Evolutionary conservation across 2,888 invertebrate genomes (phyloP).

Genomic region (Pyrrhosoma nymphula): DNA sequence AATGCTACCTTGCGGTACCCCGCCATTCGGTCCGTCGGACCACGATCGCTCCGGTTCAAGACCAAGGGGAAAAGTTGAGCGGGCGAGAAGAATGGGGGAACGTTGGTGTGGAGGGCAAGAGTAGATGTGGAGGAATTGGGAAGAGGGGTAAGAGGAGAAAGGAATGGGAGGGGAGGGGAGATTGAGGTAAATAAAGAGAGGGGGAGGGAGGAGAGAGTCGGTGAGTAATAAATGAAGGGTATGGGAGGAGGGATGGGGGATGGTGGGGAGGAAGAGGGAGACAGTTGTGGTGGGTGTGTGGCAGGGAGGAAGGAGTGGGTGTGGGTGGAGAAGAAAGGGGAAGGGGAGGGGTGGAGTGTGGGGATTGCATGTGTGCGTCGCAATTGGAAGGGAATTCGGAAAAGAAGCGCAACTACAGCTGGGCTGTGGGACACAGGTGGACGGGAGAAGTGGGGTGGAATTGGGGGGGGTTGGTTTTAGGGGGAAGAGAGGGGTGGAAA

Average conservation of each 20-base stretch:
- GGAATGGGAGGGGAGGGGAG: neutral
- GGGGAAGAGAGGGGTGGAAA: neutral
- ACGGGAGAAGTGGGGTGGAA: slow-evolving; percentile 38
- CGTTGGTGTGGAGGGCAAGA: slow-evolving; percentile 34
- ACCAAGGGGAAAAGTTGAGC: slow-evolving; percentile 25
- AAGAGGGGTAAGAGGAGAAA: neutral
- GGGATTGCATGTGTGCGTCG: neutral
- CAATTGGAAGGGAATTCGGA: slow-evolving; percentile 55
- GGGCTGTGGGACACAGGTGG: slow-evolving; percentile 60
- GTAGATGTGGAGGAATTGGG: neutral
- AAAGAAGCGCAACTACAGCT: slow-evolving; percentile 55
- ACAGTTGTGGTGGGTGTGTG: neutral
- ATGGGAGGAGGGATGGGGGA: neutral
- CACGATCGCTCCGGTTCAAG: neutral
- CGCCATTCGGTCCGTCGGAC: neutral
- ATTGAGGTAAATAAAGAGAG: neutral
- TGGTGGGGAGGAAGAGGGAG: neutral
- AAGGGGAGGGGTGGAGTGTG: neutral
- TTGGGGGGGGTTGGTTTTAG: neutral
- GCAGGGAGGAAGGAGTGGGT: neutral
- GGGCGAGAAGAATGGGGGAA: slow-evolving; percentile 23
- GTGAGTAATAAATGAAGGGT: slow-evolving; percentile 14
- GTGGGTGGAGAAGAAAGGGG: neutral
- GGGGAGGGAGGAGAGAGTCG: neutral
- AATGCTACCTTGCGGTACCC: neutral